phyloP scores from a whole-genome alignment of 1,140 invertebrate genomes.

The Drosophila baimaii region DNA sequence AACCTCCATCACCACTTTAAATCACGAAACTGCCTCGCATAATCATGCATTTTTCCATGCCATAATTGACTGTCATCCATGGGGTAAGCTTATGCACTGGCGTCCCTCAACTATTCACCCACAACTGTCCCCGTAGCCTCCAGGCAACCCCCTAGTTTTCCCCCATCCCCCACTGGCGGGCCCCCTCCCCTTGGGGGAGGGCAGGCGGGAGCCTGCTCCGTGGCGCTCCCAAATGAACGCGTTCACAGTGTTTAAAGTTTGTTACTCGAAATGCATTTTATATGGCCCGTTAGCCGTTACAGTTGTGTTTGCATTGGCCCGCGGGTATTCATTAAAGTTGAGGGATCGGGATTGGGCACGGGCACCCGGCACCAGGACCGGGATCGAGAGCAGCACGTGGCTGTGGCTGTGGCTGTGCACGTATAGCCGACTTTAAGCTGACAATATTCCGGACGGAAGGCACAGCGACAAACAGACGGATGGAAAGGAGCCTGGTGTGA shows the following conservation, averaged over 20 bases:
- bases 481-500: constrained; percentile 14
- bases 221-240: constrained; percentile 70
- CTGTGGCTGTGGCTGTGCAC: constrained; percentile 24
- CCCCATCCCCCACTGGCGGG: background rate
- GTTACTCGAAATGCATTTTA: constrained; percentile 80
- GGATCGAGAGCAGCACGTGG: constrained; percentile 38
- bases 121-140: constrained; percentile 15
- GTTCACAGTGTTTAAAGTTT: constrained; percentile 72
- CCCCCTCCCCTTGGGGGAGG: constrained; percentile 3
- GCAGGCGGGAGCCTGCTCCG: constrained; percentile 33
- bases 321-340: constrained; percentile 71
- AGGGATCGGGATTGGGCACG: constrained; percentile 26
- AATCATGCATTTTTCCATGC: constrained; percentile 21
- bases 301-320: constrained; percentile 71
- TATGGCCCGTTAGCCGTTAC: constrained; percentile 74
- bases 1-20: background rate
- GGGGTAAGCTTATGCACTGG: constrained; percentile 22
- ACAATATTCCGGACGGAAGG: constrained; percentile 50
- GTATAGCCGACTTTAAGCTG: constrained; percentile 62
- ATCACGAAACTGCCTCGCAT: background rate
- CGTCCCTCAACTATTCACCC: constrained; percentile 34
- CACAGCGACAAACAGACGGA: background rate
- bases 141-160: background rate
- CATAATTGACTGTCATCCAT: constrained; percentile 30
- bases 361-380: background rate